Conservation (phyloP, 1,140 invertebrate species). For the Araneus ventricosus region DNA sequence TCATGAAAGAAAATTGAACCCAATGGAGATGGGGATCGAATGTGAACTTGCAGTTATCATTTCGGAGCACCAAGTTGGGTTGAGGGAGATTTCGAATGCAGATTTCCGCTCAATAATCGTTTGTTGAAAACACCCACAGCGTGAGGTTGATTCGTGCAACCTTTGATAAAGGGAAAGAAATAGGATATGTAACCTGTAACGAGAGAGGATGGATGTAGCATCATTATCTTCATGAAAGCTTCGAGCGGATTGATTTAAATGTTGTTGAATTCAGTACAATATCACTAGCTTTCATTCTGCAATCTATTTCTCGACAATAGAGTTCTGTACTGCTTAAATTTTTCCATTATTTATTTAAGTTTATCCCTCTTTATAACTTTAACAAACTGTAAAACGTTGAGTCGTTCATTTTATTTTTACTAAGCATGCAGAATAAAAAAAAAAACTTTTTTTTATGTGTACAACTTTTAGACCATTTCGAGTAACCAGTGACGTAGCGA, state of each 20-base stretch:
- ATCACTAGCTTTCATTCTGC: not conserved
- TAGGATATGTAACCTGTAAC: not conserved
- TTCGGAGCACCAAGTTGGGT: not conserved
- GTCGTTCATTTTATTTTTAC: too few species aligned
- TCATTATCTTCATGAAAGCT: not conserved
- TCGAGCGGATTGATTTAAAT: not conserved
- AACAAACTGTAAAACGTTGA: too few species aligned
- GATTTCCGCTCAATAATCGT: slow-evolving; percentile 7
- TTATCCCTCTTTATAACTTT: too few species aligned
- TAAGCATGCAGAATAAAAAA: too few species aligned
- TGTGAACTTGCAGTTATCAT: not conserved
- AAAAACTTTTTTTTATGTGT: too few species aligned
- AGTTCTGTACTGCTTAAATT: too few species aligned
- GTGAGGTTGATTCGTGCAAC: not conserved
- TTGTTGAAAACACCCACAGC: not conserved
- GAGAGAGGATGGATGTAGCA: not conserved
- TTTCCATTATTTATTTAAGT: too few species aligned
- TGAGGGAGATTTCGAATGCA: not conserved
- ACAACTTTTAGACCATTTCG: too few species aligned
- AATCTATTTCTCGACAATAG: too few species aligned
- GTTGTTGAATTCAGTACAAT: not conserved
- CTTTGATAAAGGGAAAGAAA: not conserved
- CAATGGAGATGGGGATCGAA: slow-evolving; percentile 19
- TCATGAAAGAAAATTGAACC: slow-evolving; percentile 30
- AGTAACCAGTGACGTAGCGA: too few species aligned